phyloP scores from a whole-genome alignment of 2,113 vertebrate species.

The Ursus arctos region DNA sequence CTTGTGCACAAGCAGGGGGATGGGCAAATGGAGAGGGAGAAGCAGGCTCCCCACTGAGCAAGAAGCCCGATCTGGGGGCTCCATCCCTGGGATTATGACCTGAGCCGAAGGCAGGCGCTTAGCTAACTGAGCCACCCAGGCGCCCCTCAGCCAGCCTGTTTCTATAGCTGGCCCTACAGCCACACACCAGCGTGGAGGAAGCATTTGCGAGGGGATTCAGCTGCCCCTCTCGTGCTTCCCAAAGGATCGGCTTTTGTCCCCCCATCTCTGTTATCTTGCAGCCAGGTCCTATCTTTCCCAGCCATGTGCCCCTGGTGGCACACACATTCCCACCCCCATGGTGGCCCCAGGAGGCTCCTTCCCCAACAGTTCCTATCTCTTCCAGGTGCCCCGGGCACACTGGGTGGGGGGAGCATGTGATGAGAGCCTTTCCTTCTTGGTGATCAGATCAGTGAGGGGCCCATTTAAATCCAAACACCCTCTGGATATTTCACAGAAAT shows the following conservation, averaged over 20 bases:
- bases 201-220: background rate
- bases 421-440: background rate
- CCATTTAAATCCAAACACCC: slow-evolving; percentile 43
- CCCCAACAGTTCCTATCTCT: background rate
- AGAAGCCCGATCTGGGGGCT: too few species aligned
- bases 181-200: background rate
- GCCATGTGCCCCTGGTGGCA: accelerated
- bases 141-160: background rate
- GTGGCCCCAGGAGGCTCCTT: background rate
- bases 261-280: too few species aligned
- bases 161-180: background rate
- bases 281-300: background rate
- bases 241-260: background rate
- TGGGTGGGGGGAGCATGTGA: background rate
- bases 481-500: slow-evolving; percentile 66
- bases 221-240: background rate
- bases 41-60: too few species aligned
- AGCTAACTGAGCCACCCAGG: accelerated
- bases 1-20: too few species aligned
- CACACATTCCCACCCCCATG: too few species aligned
- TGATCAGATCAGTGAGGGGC: background rate
- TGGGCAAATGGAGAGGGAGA: too few species aligned
- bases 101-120: background rate
- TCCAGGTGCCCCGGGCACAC: background rate
- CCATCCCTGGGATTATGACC: background rate